A percentile compares a stretch with the other conserved stretches of the same genome.
Conservation (phyloP, 2,888 invertebrate genomes). For the Mythimna albipuncta region DNA sequence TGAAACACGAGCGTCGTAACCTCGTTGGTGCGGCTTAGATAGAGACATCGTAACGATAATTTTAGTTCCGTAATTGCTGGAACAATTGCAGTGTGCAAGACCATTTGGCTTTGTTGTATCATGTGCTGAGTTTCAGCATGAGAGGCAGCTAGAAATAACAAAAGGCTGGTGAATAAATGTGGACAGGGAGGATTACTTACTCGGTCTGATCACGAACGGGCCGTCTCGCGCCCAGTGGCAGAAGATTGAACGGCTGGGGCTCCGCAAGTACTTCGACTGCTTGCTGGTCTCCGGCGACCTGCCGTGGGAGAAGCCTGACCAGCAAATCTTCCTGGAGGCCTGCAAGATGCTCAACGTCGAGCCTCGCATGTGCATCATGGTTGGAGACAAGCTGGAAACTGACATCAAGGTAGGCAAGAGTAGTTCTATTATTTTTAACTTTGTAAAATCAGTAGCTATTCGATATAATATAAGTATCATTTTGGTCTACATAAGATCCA, state of each 20-base stretch:
- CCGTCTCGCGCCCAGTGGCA: slow-evolving; percentile 97
- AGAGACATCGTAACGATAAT: slow-evolving; percentile 46
- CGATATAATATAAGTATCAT: neutral
- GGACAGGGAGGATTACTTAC: slow-evolving; percentile 93
- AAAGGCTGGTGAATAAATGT: slow-evolving; percentile 87
- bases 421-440: neutral
- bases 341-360: slow-evolving; percentile 94
- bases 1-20: slow-evolving; percentile 36
- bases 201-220: slow-evolving; percentile 96
- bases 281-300: slow-evolving; percentile 96
- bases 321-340: slow-evolving; percentile 95
- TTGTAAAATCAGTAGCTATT: neutral
- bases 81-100: slow-evolving; percentile 75
- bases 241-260: slow-evolving; percentile 93
- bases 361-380: slow-evolving; percentile 95
- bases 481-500: neutral
- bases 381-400: slow-evolving; percentile 96
- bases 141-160: slow-evolving; percentile 80
- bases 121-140: slow-evolving; percentile 87
- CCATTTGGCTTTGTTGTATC: slow-evolving; percentile 80
- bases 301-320: slow-evolving; percentile 96
- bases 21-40: slow-evolving; percentile 45
- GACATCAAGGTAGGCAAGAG: slow-evolving; percentile 92
- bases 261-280: slow-evolving; percentile 94
- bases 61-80: slow-evolving; percentile 38